phyloP scores from a whole-genome alignment of 2,888 invertebrate species.

The Andrena praecox region DNA sequence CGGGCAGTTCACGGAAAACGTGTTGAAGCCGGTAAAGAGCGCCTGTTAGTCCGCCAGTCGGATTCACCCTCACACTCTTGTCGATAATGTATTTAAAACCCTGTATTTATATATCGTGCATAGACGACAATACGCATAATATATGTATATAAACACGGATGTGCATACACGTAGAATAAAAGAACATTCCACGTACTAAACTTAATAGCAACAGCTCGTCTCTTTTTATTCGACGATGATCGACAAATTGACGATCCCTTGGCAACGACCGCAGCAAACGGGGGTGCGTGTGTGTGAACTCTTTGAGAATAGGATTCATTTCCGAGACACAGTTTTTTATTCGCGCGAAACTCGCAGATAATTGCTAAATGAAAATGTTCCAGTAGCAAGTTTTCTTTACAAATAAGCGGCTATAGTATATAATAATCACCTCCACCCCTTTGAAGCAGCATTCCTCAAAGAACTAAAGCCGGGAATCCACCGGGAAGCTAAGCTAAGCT shows the following conservation, averaged over 20 bases:
- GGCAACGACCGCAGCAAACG: neutral
- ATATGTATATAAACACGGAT: slow-evolving; percentile 69
- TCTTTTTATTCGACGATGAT: slow-evolving; percentile 25
- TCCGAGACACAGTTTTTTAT: too few relatives aligned
- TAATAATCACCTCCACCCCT: too few relatives aligned
- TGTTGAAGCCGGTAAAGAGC: slow-evolving; percentile 77
- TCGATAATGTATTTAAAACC: slow-evolving; percentile 75
- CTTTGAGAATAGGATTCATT: too few relatives aligned
- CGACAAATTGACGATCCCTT: slow-evolving; percentile 1
- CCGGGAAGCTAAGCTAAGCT: too few relatives aligned
- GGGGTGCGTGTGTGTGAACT: neutral
- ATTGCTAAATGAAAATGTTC: too few relatives aligned
- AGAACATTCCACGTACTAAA: slow-evolving; percentile 77
- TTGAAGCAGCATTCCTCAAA: neutral
- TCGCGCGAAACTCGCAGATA: too few relatives aligned
- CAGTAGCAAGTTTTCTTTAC: too few relatives aligned
- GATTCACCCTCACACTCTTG: slow-evolving; percentile 47
- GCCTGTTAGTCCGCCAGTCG: slow-evolving; percentile 63
- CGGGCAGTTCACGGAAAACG: slow-evolving; percentile 85
- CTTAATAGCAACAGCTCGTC: slow-evolving; percentile 43
- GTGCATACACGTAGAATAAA: slow-evolving; percentile 74
- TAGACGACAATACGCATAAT: slow-evolving; percentile 67
- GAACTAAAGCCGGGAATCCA: neutral
- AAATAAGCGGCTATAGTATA: too few relatives aligned
- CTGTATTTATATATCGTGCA: slow-evolving; percentile 70